Base-by-base conservation (phyloP, 1,140 invertebrate genomes). In the Galleria mellonella region DNA sequence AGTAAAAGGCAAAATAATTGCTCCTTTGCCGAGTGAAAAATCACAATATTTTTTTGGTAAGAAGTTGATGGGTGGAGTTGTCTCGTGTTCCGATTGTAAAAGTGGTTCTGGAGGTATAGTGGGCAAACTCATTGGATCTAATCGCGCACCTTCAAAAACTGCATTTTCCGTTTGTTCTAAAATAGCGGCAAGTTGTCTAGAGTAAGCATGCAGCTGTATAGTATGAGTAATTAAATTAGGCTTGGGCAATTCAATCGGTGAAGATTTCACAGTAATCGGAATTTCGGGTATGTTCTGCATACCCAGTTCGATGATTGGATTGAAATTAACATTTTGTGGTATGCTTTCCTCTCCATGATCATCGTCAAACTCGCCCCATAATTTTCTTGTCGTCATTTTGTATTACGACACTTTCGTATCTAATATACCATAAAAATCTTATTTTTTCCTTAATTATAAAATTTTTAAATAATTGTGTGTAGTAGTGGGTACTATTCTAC, bases 211-310 rank as follows among this genome's bases (percentile, higher is more conserved):
- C 5, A 86, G 48, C 43, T 75, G 67, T 40, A 86, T 79, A 0
- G 82, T 83, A 36, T 83, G 79, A 0, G 76, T 83, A 14, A 83
- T 79, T 27, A 83, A 54, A 63, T 86, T 83, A 9, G 64, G 62
- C 35, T 69, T 75, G 4, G 79, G 83, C 29, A 83, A 44, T 50
- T 86, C 78, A 10, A 86, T 74, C 4, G 78, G 79, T 4, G 79
- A 73, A 0, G 72, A 74, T 53, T 85, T 82, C 8, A 81, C 79
- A 36, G 74, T 75, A 10, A 83, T 83, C 0, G 79, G 75, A 59
- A 76, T 75, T 64, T 85, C 83, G 4, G 82, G 75, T 37, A 84
- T 85, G 36, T 84, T 85, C 61, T 87, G 84, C 75, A 87, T 77
- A 8, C 82, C 84, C 10, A 86, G 53, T 54, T 87, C 86, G 12